Evolutionary conservation across 2,113 vertebrate genomes (phyloP).

Genomic region (Strix aluco): DNA sequence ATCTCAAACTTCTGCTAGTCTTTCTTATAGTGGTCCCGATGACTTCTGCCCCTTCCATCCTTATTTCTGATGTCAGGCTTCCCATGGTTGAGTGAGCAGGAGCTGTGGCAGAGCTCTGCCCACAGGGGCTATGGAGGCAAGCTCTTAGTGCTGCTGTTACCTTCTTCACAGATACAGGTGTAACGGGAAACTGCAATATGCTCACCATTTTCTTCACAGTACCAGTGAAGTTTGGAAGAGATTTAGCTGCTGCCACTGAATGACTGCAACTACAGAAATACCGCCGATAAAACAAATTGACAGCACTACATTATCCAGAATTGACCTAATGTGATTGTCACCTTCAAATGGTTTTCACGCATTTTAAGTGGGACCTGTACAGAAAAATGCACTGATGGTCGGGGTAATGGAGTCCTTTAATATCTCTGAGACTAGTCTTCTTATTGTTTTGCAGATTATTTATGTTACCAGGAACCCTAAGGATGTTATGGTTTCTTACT

Average conservation of each 20-base stretch:
- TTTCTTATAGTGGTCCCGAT: background rate
- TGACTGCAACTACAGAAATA: background rate
- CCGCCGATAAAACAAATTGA: background rate
- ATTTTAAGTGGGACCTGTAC: background rate
- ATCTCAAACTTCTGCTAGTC: background rate
- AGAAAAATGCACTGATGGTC: background rate
- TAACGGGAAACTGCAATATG: background rate
- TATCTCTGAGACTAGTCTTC: background rate
- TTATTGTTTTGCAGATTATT: slow-evolving; percentile 60
- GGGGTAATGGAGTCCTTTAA: background rate
- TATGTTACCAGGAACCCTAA: slow-evolving; percentile 81
- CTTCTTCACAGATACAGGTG: background rate
- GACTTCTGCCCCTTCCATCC: background rate
- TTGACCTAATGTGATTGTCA: background rate
- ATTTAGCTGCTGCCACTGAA: background rate
- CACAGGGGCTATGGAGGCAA: background rate
- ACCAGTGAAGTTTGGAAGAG: background rate
- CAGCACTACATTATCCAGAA: background rate
- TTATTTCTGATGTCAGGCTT: background rate
- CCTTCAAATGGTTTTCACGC: background rate
- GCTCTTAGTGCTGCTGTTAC: background rate
- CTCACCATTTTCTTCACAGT: background rate
- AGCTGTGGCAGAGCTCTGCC: background rate
- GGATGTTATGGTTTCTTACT: slow-evolving; percentile 74
- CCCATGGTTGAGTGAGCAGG: background rate